Base-by-base conservation (phyloP, 2,888 invertebrate genomes). In the Embidobia sp. region DNA sequence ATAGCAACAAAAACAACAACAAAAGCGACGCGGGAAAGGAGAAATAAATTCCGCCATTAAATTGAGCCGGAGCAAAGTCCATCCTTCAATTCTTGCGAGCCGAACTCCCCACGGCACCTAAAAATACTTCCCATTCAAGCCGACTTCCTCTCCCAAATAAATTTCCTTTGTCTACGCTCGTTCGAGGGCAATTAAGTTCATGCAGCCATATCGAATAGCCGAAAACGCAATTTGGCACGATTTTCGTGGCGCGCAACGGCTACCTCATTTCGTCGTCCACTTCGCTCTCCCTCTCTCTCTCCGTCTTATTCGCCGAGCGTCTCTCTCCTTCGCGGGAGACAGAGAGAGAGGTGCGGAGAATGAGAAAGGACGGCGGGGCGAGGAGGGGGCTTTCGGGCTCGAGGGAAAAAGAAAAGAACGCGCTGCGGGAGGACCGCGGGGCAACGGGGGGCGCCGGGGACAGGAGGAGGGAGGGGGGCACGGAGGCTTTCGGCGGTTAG, bases 401-500 rank as follows among this genome's bases (percentile, higher is more conserved):
- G 59, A 22, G 35, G 57, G 26, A 29, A 69, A 53, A 51, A 49
- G 59, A 59, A 70, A 67, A 73, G 72, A 59, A 63, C 40, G 66
- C 44, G 57, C 46, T 64, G 74, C 26, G 27, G 57, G 49, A n/a
- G 31, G 27, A 59, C 35, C 7, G 55, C 44, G 49, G 42, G 51
- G 44, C 31, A 8, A 51, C 29, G 42, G 40, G 53, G 67, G 61
- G 73, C 42, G 46, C 51, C 22, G 49, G 48, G 70, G 49, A n/a
- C n/a, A n/a, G 31, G 33, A 57, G 42, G 51, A 49, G 59, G 70
- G 53, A 75, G 63, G 57, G 76, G 80, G 63, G 80, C 70, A 79
- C 72, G 82, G 74, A 81, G 83, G 82, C 85, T 85, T 85, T 85
- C 84, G 86, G 85, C 84, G 85, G 84, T 85, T 84, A 84, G 83